Evolutionary conservation across 2,113 vertebrate genomes (phyloP).

Genomic region (Sakesphorus luctuosus): DNA sequence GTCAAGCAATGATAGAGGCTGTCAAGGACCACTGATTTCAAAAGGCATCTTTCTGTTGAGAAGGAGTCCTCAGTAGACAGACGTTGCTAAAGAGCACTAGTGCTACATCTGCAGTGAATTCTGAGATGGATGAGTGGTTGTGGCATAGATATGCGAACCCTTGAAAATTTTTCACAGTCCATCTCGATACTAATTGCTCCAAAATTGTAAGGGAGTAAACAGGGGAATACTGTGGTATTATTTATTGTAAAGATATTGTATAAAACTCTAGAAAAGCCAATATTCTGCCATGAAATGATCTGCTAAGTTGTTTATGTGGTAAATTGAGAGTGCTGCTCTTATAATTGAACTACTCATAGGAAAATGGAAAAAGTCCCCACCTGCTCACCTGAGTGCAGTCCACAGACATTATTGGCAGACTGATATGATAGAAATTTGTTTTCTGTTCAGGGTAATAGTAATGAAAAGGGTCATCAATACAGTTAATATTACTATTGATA

Average conservation of each 20-base stretch:
- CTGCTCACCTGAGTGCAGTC: not conserved
- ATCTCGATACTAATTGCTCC: not conserved
- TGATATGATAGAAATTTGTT: not conserved
- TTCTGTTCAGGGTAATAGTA: constrained; percentile 24
- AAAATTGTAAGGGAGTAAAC: not conserved
- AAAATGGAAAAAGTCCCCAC: not conserved
- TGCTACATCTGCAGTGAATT: not conserved
- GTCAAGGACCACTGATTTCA: not conserved
- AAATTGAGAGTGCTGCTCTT: not conserved
- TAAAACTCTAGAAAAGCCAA: not conserved
- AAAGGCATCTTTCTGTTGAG: not conserved
- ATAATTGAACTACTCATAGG: not conserved
- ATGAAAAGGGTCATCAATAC: constrained; percentile 38
- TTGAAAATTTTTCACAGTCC: not conserved
- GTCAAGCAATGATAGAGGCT: not conserved
- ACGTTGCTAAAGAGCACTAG: not conserved
- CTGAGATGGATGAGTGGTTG: not conserved
- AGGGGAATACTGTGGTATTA: not conserved
- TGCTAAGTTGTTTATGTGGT: not conserved
- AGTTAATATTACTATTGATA: constrained; percentile 57
- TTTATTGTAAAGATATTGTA: not conserved
- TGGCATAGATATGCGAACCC: fast-evolving
- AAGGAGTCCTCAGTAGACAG: not conserved
- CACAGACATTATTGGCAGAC: not conserved
- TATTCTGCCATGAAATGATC: not conserved